Percentiles rank a stretch among this genome's conserved stretches.
phyloP scores from a whole-genome alignment of 2,888 invertebrate genomes.

The Schizaphis graminum region DNA sequence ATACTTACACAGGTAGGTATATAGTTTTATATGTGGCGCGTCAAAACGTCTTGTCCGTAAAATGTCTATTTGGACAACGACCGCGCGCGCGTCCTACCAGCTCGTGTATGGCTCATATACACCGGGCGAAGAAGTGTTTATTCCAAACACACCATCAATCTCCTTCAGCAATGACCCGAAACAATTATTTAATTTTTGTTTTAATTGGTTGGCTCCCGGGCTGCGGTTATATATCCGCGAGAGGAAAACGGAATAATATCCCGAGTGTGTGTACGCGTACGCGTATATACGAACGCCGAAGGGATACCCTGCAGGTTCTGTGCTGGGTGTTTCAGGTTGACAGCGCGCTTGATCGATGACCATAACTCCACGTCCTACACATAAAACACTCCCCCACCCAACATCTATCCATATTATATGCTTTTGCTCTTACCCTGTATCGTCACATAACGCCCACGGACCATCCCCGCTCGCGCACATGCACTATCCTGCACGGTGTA shows the following conservation, averaged over 20 bases:
- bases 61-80: conserved; percentile 20
- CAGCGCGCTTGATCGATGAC: conserved; percentile 64
- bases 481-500: not conserved
- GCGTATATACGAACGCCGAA: conserved; percentile 4
- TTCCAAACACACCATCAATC: conserved; percentile 63
- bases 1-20: not conserved
- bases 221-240: conserved; percentile 31
- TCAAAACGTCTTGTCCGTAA: conserved; percentile 5
- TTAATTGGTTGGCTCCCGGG: conserved; percentile 64
- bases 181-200: conserved; percentile 66
- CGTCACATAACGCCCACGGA: conserved; percentile 31
- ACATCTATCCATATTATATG: not conserved
- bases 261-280: conserved; percentile 30
- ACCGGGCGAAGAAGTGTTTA: conserved; percentile 55
- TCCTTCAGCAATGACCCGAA: conserved; percentile 65
- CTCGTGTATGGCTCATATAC: not conserved
- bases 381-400: not conserved
- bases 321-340: conserved; percentile 64
- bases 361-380: conserved; percentile 52
- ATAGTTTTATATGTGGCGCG: not conserved
- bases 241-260: conserved; percentile 63
- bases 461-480: not conserved
- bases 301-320: conserved; percentile 56
- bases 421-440: not conserved
- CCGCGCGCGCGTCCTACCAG: not conserved